Conservation (phyloP, 2,797 vertebrate genomes). For the Acestrorhynchus altus region DNA sequence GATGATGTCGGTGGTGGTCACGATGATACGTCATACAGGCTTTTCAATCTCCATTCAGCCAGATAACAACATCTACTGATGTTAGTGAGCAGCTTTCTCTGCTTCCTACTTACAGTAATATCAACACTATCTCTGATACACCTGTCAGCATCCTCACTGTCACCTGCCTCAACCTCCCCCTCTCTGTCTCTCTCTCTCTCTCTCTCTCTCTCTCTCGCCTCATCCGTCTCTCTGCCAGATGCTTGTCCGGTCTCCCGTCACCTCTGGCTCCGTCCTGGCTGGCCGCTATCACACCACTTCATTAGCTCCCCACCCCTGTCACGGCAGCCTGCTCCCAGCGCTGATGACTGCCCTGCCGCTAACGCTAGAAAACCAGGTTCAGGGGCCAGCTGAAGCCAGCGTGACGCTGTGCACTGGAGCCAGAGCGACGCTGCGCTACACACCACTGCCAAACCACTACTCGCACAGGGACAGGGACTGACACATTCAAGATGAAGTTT, state of each 20-base stretch:
- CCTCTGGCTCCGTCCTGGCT: conserved; percentile 79
- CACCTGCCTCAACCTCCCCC: conserved; percentile 10
- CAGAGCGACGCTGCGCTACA: conserved; percentile 63
- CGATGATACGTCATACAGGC: too few relatives aligned
- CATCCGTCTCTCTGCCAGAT: conserved; percentile 75
- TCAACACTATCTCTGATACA: conserved; percentile 62
- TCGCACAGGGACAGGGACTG: neutral
- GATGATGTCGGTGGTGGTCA: too few relatives aligned
- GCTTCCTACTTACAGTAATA: conserved; percentile 68
- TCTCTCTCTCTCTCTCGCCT: conserved; percentile 17
- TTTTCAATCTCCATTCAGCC: too few relatives aligned
- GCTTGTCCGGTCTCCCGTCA: conserved; percentile 80
- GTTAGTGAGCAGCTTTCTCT: neutral
- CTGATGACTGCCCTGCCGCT: conserved; percentile 74
- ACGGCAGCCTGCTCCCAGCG: conserved; percentile 76
- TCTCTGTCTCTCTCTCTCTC: conserved; percentile 15
- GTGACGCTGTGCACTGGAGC: neutral
- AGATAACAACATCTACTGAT: too few relatives aligned
- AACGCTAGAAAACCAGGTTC: conserved; percentile 72
- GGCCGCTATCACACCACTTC: conserved; percentile 82
- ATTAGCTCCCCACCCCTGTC: conserved; percentile 86
- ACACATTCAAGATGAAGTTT: neutral
- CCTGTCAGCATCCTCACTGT: conserved; percentile 51
- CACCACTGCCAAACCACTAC: neutral
- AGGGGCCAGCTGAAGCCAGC: conserved; percentile 74